These are phyloP conservation scores for Falco novaeseelandiae DNA, from an alignment of 2,797 vertebrate genomes.

Conservation along the genomic window DNA sequence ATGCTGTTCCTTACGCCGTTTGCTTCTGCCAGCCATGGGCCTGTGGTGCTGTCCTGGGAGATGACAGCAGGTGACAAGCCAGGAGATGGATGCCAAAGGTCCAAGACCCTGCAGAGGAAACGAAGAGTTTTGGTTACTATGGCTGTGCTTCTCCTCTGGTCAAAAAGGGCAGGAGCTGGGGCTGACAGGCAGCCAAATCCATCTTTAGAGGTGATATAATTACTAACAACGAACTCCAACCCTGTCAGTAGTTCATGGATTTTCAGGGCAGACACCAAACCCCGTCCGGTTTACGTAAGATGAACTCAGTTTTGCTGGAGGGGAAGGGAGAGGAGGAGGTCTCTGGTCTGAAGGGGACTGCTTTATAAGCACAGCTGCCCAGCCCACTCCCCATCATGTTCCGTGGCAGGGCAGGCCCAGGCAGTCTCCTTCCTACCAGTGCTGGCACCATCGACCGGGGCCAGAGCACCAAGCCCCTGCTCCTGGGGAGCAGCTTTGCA, in stretches of 20 bases:
- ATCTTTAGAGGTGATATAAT: slow-evolving; percentile 58
- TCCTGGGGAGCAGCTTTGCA: background rate
- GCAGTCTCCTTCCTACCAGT: background rate
- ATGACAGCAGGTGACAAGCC: background rate
- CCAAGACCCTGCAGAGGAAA: background rate
- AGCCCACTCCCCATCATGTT: rapidly evolving
- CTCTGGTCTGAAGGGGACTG: background rate
- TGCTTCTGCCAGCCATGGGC: background rate
- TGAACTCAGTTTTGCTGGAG: background rate
- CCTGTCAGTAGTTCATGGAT: slow-evolving; percentile 30
- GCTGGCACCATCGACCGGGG: rapidly evolving
- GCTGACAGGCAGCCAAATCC: slow-evolving; percentile 65
- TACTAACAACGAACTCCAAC: slow-evolving; percentile 62
- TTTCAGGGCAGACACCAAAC: slow-evolving; percentile 18
- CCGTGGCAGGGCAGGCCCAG: background rate
- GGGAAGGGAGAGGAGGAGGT: background rate
- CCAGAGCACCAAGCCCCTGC: background rate
- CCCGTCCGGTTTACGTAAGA: slow-evolving; percentile 2
- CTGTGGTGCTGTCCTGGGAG: background rate
- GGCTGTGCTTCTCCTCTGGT: slow-evolving; percentile 32
- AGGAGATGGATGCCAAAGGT: background rate
- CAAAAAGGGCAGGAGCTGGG: slow-evolving; percentile 35
- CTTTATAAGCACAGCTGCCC: background rate
- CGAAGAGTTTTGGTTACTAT: slow-evolving; percentile 25
- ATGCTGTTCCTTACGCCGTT: background rate